Conservation (phyloP, 2,113 vertebrate genomes). For the Monopterus albus region DNA sequence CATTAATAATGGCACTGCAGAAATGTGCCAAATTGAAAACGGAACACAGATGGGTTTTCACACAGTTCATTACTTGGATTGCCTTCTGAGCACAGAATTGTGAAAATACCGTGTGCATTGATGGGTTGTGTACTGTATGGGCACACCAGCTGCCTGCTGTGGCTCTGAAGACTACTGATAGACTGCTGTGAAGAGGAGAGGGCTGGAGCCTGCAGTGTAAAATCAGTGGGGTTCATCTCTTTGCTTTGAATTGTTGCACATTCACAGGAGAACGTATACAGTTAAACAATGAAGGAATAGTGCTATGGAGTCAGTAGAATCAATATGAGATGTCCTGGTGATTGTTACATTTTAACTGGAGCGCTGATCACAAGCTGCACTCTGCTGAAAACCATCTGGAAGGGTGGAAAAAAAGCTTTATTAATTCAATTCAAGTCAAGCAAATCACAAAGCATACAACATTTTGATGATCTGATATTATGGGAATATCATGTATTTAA, state of each 20-base stretch:
- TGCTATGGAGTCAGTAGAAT: neutral
- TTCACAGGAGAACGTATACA: neutral
- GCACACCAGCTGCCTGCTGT: conserved; percentile 20
- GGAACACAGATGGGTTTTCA: conserved; percentile 66
- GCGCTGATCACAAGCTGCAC: neutral
- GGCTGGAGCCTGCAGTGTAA: neutral
- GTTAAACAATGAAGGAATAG: conserved; percentile 12
- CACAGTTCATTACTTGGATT: conserved; percentile 69
- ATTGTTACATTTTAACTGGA: neutral
- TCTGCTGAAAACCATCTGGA: neutral
- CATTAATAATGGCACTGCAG: conserved; percentile 53
- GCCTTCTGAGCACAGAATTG: conserved; percentile 34
- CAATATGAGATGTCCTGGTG: neutral
- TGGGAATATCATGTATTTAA: too few species aligned
- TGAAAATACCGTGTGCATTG: conserved; percentile 28
- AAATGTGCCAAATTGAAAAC: conserved; percentile 49
- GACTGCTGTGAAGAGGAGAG: neutral
- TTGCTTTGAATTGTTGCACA: neutral
- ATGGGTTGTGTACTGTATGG: conserved; percentile 17
- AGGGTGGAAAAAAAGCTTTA: too few species aligned
- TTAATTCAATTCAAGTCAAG: too few species aligned
- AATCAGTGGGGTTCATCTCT: neutral
- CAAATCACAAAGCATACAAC: too few species aligned
- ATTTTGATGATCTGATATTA: too few species aligned
- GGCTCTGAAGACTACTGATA: conserved; percentile 7